These are phyloP conservation scores for Drepanosiphum platanoidis DNA, from an alignment of 2,888 invertebrate genomes.

Conservation along the genomic window DNA sequence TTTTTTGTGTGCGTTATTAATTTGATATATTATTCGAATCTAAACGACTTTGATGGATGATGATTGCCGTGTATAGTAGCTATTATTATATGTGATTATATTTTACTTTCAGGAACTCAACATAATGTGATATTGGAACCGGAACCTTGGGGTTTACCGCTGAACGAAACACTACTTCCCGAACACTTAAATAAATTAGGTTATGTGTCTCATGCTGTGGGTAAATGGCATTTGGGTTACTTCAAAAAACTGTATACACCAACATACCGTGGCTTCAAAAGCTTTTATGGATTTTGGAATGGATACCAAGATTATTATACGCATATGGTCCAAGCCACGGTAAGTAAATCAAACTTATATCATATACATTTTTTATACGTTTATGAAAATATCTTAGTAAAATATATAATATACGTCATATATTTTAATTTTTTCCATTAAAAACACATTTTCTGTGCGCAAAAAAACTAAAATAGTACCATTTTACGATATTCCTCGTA, in stretches of 20 bases:
- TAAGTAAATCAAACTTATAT: constrained; percentile 61
- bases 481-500: too few species aligned
- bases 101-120: constrained; percentile 68
- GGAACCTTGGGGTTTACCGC: constrained; percentile 70
- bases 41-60: not conserved
- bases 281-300: constrained; percentile 86
- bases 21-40: not conserved
- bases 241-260: constrained; percentile 74
- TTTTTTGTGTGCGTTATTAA: not conserved
- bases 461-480: too few species aligned
- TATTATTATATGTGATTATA: not conserved
- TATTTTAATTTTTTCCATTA: too few species aligned
- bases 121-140: constrained; percentile 69
- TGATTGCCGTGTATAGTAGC: not conserved
- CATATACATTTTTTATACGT: not conserved
- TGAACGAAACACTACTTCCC: constrained; percentile 70
- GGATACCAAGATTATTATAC: constrained; percentile 85
- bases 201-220: constrained; percentile 70
- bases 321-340: constrained; percentile 70
- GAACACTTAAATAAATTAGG: constrained; percentile 69
- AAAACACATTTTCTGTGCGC: too few species aligned
- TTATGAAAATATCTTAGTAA: not conserved
- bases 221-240: constrained; percentile 72
- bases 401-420: too few species aligned
- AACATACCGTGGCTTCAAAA: constrained; percentile 79